Conservation (phyloP, 2,888 invertebrate species). For the Copidosoma aretas region DNA sequence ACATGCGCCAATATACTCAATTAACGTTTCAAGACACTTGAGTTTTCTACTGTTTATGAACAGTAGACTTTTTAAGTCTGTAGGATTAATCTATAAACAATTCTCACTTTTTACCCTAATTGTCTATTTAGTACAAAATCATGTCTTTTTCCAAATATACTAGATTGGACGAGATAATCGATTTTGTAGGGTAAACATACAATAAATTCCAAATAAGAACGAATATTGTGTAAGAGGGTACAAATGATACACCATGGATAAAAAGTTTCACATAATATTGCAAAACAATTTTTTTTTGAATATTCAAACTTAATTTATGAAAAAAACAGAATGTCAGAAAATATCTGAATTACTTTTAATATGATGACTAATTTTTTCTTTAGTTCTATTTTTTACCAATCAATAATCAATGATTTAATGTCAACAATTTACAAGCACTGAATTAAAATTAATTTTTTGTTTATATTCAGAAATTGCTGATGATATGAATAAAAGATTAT, state of each 20-base stretch:
- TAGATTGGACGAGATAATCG: too few species aligned
- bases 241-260: not conserved
- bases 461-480: too few species aligned
- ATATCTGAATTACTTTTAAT: not conserved
- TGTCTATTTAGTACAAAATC: not conserved
- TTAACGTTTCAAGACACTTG: conserved; percentile 34
- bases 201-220: not conserved
- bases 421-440: too few species aligned
- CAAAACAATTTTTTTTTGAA: conserved; percentile 10
- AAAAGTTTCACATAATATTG: conserved; percentile 23
- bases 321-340: not conserved
- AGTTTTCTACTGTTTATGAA: conserved; percentile 20
- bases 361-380: too few species aligned
- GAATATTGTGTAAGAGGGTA: not conserved
- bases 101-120: conserved; percentile 1
- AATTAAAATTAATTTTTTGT: too few species aligned
- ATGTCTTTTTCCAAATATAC: not conserved
- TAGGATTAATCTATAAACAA: conserved; percentile 15
- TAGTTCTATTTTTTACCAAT: too few species aligned
- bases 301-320: not conserved
- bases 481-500: too few species aligned
- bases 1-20: conserved; percentile 31
- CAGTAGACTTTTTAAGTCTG: conserved; percentile 12
- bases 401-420: too few species aligned
- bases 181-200: not conserved